Percentiles rank a stretch among this genome's conserved stretches.
These are phyloP conservation scores for Cairina moschata DNA, from an alignment of 2,113 vertebrate genomes.

Conservation along the genomic window DNA sequence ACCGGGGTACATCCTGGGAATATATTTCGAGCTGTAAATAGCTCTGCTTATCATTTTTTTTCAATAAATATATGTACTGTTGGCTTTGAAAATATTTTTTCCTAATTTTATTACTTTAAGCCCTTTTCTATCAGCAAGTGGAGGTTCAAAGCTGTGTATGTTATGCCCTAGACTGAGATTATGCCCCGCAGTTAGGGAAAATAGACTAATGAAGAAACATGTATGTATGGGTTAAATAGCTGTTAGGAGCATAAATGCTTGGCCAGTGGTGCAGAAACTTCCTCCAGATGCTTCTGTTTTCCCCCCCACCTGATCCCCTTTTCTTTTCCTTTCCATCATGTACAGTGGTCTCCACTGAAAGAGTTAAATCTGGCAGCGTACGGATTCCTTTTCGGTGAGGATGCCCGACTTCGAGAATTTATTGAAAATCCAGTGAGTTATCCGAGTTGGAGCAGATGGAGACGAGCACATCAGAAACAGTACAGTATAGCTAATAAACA, in stretches of 20 bases:
- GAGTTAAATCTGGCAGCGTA: background rate
- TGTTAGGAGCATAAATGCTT: conserved; percentile 25
- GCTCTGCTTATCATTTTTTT: rapidly evolving
- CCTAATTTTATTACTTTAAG: background rate
- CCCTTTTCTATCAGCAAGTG: background rate
- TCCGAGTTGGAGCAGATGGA: background rate
- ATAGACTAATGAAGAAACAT: background rate
- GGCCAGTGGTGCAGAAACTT: conserved; percentile 51
- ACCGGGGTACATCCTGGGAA: rapidly evolving
- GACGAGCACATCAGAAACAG: background rate
- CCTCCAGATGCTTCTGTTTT: conserved; percentile 45
- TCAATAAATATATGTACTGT: rapidly evolving
- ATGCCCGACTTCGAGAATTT: background rate
- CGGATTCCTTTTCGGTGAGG: background rate
- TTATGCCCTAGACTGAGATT: background rate
- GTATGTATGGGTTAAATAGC: background rate
- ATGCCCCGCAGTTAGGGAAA: background rate
- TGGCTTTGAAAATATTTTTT: background rate
- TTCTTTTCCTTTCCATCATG: background rate
- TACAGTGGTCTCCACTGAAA: background rate
- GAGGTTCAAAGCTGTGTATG: background rate
- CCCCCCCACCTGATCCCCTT: background rate
- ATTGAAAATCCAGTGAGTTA: background rate
- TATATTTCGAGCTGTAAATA: background rate
- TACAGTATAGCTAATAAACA: background rate